phyloP scores from a whole-genome alignment of 2,113 vertebrate genomes.

The Pangasianodon hypophthalmus region DNA sequence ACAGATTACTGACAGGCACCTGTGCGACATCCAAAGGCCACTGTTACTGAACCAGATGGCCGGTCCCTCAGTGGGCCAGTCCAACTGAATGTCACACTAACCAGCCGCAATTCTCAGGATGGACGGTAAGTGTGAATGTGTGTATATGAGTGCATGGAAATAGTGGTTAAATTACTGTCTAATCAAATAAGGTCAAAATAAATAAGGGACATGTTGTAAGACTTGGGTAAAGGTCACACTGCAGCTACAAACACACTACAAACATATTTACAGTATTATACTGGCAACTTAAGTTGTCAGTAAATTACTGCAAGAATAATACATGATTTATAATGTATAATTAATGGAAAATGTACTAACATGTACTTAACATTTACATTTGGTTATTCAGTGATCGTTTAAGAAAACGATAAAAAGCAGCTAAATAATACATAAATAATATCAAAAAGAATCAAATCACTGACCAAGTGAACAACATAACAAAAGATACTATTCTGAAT shows the following conservation, averaged over 20 bases:
- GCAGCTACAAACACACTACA: not conserved
- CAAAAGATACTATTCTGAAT: not conserved
- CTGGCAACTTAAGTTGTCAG: not conserved
- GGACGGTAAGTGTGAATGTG: conserved; percentile 13
- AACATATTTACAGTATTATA: not conserved
- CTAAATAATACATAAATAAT: not conserved
- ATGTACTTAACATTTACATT: not conserved
- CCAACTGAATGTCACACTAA: conserved; percentile 51
- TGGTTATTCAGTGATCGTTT: not conserved
- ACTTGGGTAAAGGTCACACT: not conserved
- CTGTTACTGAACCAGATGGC: conserved; percentile 52
- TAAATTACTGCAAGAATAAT: not conserved
- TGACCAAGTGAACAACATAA: not conserved
- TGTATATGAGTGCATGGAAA: conserved; percentile 6
- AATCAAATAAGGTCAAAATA: not conserved
- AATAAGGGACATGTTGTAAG: conserved; percentile 2
- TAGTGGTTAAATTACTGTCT: conserved; percentile 2
- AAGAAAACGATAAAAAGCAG: not conserved
- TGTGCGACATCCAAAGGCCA: conserved; percentile 48
- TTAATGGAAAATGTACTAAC: not conserved
- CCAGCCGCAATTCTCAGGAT: conserved; percentile 32
- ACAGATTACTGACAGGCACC: conserved; percentile 47
- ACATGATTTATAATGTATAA: not conserved
- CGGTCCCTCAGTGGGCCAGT: conserved; percentile 43
- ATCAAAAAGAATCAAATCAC: not conserved